Evolutionary conservation across 2,113 vertebrate species (phyloP).

Genomic region (Antennarius striatus): DNA sequence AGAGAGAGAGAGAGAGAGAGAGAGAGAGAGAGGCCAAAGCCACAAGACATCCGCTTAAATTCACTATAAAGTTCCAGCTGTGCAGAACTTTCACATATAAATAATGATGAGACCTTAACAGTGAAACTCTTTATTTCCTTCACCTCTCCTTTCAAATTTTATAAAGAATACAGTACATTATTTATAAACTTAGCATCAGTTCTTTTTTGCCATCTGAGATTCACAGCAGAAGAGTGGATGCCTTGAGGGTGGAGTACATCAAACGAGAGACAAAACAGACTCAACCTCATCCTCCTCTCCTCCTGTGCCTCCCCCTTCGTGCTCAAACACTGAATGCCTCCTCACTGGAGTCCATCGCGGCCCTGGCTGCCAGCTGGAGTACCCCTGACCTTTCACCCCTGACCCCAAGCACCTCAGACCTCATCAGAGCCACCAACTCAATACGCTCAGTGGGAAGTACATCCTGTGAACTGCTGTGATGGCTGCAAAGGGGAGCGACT

Average conservation of each 20-base stretch:
- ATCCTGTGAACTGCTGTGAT: conserved; percentile 30
- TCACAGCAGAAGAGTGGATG: conserved; percentile 16
- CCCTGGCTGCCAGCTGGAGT: conserved; percentile 81
- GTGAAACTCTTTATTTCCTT: too few relatives aligned
- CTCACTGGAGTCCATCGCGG: conserved; percentile 69
- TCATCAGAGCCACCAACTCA: conserved; percentile 53
- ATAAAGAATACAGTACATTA: too few relatives aligned
- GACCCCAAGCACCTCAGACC: conserved; percentile 60
- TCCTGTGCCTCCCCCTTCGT: conserved; percentile 13
- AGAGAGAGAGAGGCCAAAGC: too few relatives aligned
- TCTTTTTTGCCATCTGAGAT: conserved; percentile 21
- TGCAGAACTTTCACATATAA: too few relatives aligned
- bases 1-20: too few relatives aligned
- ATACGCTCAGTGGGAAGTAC: conserved; percentile 39
- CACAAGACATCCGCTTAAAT: too few relatives aligned
- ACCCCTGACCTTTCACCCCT: conserved; percentile 73
- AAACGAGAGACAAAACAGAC: conserved; percentile 43
- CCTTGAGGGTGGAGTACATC: conserved; percentile 32
- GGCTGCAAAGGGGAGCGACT: conserved; percentile 23
- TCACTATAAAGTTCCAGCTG: too few relatives aligned
- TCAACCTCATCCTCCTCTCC: conserved; percentile 21
- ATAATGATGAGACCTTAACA: too few relatives aligned
- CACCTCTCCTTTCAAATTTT: too few relatives aligned
- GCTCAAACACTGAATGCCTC: conserved; percentile 66
- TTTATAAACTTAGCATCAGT: neutral